These are phyloP conservation scores for Eurytoma californica DNA, from an alignment of 2,888 invertebrate genomes.

Conservation along the genomic window DNA sequence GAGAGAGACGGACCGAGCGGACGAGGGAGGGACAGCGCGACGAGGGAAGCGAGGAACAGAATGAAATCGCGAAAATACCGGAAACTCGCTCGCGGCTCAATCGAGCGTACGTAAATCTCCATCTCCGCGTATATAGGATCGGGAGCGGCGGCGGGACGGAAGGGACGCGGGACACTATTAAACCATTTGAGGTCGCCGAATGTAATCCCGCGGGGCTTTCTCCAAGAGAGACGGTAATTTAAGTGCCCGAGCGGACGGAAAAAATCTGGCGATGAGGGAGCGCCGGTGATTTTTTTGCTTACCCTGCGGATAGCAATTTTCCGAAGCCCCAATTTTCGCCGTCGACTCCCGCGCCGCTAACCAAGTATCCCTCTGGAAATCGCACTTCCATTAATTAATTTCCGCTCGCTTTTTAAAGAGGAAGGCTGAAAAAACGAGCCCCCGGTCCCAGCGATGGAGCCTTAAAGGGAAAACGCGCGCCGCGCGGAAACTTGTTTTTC, in stretches of 20 bases:
- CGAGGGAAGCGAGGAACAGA: too few relatives aligned
- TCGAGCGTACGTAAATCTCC: constrained; percentile 28
- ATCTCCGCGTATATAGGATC: background rate
- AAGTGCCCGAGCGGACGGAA: constrained; percentile 6
- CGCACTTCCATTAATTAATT: too few relatives aligned
- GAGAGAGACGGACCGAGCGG: background rate
- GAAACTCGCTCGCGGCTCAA: constrained; percentile 1
- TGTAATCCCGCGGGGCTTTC: background rate
- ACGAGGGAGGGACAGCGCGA: too few relatives aligned
- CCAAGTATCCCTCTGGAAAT: too few relatives aligned
- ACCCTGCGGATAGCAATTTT: too few relatives aligned
- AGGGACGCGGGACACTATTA: constrained; percentile 22
- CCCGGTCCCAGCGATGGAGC: too few relatives aligned
- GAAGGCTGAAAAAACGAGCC: too few relatives aligned
- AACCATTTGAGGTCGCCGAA: constrained; percentile 23
- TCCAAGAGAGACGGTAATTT: constrained; percentile 18
- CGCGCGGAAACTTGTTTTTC: background rate
- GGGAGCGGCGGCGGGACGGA: background rate
- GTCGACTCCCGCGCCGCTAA: too few relatives aligned
- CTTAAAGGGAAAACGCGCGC: background rate
- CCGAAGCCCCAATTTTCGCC: too few relatives aligned
- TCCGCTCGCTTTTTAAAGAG: too few relatives aligned
- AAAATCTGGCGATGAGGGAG: background rate
- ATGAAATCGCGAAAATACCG: constrained; percentile 8
- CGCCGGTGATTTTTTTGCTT: background rate